Evolutionary conservation across 1,140 invertebrate genomes (phyloP).

Genomic region (Leptinotarsa texana): DNA sequence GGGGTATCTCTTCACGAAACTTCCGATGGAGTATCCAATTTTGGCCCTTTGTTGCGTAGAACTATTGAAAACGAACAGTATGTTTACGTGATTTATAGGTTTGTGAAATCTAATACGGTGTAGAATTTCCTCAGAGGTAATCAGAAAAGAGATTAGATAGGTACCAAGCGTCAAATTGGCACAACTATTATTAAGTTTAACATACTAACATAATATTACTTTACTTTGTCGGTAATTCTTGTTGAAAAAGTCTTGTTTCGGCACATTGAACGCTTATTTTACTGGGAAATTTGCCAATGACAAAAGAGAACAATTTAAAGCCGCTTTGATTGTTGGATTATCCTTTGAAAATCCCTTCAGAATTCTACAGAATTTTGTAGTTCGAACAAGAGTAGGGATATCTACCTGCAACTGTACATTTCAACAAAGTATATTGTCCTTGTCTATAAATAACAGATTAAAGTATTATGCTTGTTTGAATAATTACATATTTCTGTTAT

Average conservation of each 20-base stretch:
- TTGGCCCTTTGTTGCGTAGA: neutral
- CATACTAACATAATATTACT: too few species aligned
- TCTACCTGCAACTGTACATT: neutral
- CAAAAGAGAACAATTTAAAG: too few species aligned
- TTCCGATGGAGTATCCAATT: neutral
- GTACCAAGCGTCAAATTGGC: too few species aligned
- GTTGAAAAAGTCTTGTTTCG: too few species aligned
- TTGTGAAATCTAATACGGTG: neutral
- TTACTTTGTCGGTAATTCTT: too few species aligned
- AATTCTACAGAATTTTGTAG: too few species aligned
- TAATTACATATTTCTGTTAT: neutral
- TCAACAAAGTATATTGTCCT: neutral
- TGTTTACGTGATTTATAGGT: neutral
- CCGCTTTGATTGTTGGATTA: too few species aligned
- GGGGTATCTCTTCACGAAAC: neutral
- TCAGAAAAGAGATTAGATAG: neutral
- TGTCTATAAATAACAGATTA: neutral
- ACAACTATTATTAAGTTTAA: too few species aligned
- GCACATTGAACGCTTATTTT: too few species aligned
- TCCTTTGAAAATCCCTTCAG: too few species aligned
- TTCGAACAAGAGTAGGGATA: neutral
- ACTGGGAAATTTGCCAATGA: too few species aligned
- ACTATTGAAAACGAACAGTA: neutral
- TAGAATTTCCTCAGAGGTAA: neutral
- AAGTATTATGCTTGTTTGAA: constrained; percentile 2